Evolutionary conservation across 2,113 vertebrate species (phyloP).

Genomic region (Polypterus bichir): DNA sequence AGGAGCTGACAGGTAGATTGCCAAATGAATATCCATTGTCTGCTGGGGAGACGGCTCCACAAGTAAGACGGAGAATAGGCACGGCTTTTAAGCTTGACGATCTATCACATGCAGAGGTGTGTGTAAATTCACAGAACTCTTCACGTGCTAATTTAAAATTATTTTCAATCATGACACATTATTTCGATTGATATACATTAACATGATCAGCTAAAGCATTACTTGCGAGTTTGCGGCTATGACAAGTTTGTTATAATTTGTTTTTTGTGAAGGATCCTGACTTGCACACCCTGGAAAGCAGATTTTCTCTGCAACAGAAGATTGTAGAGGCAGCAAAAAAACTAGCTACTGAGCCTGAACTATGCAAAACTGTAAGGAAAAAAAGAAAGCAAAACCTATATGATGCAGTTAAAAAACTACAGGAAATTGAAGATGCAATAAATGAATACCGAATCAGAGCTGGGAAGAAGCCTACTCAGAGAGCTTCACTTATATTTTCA

Average conservation of each 20-base stretch:
- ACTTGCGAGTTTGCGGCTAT: too few species aligned
- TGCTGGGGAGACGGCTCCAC: slow-evolving; percentile 74
- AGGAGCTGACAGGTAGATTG: slow-evolving; percentile 84
- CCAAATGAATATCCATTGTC: slow-evolving; percentile 82
- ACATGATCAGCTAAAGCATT: too few species aligned
- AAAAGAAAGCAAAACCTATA: slow-evolving; percentile 74
- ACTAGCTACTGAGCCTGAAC: slow-evolving; percentile 68
- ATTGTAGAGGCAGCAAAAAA: slow-evolving; percentile 85
- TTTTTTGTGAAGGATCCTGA: slow-evolving; percentile 61
- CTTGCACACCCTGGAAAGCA: slow-evolving; percentile 79
- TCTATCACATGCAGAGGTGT: slow-evolving; percentile 69
- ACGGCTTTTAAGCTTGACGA: slow-evolving; percentile 79
- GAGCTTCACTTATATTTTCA: slow-evolving; percentile 60
- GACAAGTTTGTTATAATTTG: too few species aligned
- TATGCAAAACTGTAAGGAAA: slow-evolving; percentile 82
- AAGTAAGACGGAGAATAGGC: slow-evolving; percentile 68
- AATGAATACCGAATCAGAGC: slow-evolving; percentile 70
- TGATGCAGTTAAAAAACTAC: slow-evolving; percentile 71
- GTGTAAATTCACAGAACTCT: not conserved
- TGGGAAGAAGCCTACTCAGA: slow-evolving; percentile 74
- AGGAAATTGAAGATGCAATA: slow-evolving; percentile 77
- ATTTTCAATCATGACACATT: too few species aligned
- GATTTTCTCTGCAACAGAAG: slow-evolving; percentile 83
- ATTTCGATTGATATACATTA: too few species aligned
- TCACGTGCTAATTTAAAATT: too few species aligned